Percentiles rank a stretch among this genome's conserved stretches.
These are phyloP conservation scores for Catocala nupta DNA, from an alignment of 2,888 invertebrate species.

Conservation along the genomic window DNA sequence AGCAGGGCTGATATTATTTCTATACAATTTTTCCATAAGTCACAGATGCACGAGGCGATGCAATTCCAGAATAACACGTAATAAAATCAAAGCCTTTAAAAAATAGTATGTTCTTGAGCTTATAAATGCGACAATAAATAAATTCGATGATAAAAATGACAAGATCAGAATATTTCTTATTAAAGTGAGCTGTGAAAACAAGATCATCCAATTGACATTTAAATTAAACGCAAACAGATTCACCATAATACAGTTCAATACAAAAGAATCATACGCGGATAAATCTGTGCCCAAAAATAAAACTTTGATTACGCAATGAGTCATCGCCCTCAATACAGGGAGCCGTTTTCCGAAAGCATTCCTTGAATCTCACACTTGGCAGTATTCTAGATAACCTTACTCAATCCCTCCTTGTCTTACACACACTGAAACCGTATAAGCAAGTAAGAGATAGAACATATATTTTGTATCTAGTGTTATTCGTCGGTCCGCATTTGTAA, in stretches of 20 bases:
- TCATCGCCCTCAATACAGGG: constrained; percentile 40
- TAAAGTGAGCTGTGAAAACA: no score
- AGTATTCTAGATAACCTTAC: constrained; percentile 78
- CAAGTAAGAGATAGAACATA: constrained; percentile 52
- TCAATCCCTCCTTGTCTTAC: constrained; percentile 50
- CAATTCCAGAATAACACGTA: no score
- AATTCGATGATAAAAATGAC: no score
- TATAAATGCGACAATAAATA: no score
- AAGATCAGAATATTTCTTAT: no score
- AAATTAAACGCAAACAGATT: no score
- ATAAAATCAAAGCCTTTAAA: no score
- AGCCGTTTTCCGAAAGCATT: constrained; percentile 47
- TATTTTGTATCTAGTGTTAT: constrained; percentile 52
- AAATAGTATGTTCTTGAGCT: no score
- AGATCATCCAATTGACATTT: no score
- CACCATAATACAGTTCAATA: not conserved
- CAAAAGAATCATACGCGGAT: not conserved
- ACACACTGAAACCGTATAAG: constrained; percentile 6
- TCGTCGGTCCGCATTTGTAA: constrained; percentile 71
- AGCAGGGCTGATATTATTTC: no score
- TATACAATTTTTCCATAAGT: no score
- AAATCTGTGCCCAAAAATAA: constrained; percentile 35
- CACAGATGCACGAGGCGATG: no score
- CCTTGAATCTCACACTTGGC: constrained; percentile 72
- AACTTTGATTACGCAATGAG: constrained; percentile 22